These are phyloP conservation scores for Lepidurus apus DNA, from an alignment of 1,140 invertebrate species.

Conservation along the genomic window DNA sequence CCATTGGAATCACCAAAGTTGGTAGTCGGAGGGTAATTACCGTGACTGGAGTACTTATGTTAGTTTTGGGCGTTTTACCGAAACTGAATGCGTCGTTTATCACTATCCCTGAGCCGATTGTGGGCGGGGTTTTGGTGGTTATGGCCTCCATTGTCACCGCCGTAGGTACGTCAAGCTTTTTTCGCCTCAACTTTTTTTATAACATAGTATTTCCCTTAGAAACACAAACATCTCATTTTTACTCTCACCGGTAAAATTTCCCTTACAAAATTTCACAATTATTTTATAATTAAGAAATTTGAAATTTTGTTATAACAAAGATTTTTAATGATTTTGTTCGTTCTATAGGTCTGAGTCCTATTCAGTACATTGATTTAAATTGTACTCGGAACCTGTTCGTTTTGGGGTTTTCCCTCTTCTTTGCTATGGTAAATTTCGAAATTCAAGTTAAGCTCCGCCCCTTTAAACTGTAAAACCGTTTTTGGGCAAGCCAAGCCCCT, in stretches of 20 bases:
- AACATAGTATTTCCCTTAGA: too few species aligned
- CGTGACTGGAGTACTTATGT: conserved; percentile 68
- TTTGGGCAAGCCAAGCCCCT: neutral
- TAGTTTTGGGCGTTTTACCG: conserved; percentile 70
- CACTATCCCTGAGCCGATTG: conserved; percentile 80
- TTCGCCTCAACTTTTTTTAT: too few species aligned
- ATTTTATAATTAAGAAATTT: neutral
- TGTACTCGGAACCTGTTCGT: conserved; percentile 79
- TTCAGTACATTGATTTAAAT: conserved; percentile 75
- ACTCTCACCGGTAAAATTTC: too few species aligned
- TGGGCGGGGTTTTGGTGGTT: conserved; percentile 79
- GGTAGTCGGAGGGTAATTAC: conserved; percentile 80
- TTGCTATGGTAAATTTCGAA: conserved; percentile 57
- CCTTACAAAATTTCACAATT: too few species aligned
- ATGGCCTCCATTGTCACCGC: conserved; percentile 82
- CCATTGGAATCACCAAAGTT: conserved; percentile 67
- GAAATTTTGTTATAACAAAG: too few species aligned
- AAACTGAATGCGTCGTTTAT: conserved; percentile 81
- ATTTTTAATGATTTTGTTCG: too few species aligned
- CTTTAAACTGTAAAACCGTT: neutral
- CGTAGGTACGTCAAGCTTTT: conserved; percentile 51
- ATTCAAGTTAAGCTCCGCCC: neutral
- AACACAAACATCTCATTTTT: too few species aligned
- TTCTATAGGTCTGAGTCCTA: conserved; percentile 59
- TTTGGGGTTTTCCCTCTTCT: conserved; percentile 77